Percentiles rank a stretch among this genome's conserved stretches.
Evolutionary conservation across 2,888 invertebrate species (phyloP).

Genomic region (Pterostichus madidus): DNA sequence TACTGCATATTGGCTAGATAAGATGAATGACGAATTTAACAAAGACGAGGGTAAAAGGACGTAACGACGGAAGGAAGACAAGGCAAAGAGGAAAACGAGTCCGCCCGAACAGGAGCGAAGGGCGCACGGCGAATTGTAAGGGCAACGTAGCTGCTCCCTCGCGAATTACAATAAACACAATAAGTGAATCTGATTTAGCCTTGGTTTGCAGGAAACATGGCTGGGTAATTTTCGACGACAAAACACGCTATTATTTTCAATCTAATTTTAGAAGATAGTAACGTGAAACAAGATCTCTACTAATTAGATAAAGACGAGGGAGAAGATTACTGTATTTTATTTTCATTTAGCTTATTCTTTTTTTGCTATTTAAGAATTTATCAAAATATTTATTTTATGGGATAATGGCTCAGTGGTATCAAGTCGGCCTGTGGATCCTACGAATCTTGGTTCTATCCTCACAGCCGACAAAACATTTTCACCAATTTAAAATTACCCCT

Average conservation of each 20-base stretch:
- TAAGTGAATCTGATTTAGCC: slow-evolving; percentile 59
- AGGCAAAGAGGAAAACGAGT: slow-evolving; percentile 2
- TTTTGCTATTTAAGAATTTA: too few species aligned
- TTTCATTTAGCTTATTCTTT: slow-evolving; percentile 14
- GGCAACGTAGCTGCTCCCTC: slow-evolving; percentile 33
- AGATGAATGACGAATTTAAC: slow-evolving; percentile 62
- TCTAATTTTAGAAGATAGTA: slow-evolving; percentile 47
- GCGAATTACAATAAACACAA: slow-evolving; percentile 59
- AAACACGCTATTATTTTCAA: slow-evolving; percentile 50
- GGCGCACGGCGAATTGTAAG: slow-evolving; percentile 15
- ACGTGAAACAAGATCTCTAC: slow-evolving; percentile 37
- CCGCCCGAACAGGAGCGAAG: neutral
- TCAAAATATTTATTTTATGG: too few species aligned
- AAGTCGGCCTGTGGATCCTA: too few species aligned
- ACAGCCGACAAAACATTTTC: too few species aligned
- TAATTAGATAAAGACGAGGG: slow-evolving; percentile 43
- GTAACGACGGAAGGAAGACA: slow-evolving; percentile 35
- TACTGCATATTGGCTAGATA: slow-evolving; percentile 66
- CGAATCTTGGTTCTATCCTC: too few species aligned
- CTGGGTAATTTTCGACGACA: slow-evolving; percentile 30
- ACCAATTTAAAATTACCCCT: too few species aligned
- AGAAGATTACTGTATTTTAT: slow-evolving; percentile 31
- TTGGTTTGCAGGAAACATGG: slow-evolving; percentile 34
- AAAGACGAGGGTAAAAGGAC: slow-evolving; percentile 46
- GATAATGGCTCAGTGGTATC: too few species aligned